Evolutionary conservation across 2,797 vertebrate species (phyloP), one percentile per base, ranked within the genome.

Genomic region (Garrulus glandarius): DNA sequence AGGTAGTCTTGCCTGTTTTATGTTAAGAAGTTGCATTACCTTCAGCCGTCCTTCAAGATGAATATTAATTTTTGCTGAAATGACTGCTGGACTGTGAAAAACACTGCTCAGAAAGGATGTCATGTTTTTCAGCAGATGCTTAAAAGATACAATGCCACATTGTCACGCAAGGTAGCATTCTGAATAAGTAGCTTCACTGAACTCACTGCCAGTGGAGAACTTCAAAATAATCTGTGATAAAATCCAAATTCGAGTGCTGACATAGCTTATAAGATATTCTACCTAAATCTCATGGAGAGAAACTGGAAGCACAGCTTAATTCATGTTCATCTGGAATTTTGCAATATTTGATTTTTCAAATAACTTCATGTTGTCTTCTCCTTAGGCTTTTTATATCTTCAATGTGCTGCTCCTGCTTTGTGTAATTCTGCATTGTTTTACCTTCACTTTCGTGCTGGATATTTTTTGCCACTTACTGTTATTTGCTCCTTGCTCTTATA

Each of bases 1-100:
- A 94, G 98, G 98, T 98, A 96, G 85, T 76, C 50, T 67, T 63
- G 47, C 24, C 24, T 29, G 6, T 18, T 90, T 81, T 68, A 17
- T 50, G 13, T 85, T 81, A 87, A 61, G 20, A 77, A 8, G 5
- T 34, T 92, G 36, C 59, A 84, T 63, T 84, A 21, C 60, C 61
- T 79, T 88, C 63, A 74, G 2, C 37, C 88, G 30, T 55, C 44
- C 50, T 87, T 74, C 71, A 52, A 37, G 39, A 59, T 61, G 22
- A 67, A 16, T 29, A 53, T 70, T 69, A n/a, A 37, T 44, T 89
- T 82, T 43, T 91, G 11, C 50, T 93, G 92, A 81, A 95, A 92
- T 84, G 63, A 36, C 65, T 85, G 36, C 49, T 96, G 78, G 32
- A 46, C 70, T 93, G 23, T 92, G 88, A 89, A 92, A 85, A 88